Conservation (phyloP, 2,113 vertebrate species). For the Dasypus novemcinctus region DNA sequence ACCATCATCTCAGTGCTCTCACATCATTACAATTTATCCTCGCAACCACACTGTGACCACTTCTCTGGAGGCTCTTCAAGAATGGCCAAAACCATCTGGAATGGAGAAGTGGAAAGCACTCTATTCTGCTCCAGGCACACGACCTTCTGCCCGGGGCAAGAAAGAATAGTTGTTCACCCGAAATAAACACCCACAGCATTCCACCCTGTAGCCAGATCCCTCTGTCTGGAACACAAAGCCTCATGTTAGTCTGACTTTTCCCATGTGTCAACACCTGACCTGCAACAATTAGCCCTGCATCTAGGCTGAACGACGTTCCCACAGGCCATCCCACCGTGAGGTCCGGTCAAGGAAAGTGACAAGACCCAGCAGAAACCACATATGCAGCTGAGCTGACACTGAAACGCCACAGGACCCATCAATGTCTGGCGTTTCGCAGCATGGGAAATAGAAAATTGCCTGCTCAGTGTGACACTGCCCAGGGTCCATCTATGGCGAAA, state of each 20-base stretch:
- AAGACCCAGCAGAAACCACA: background rate
- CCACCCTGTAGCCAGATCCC: background rate
- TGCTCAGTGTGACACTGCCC: background rate
- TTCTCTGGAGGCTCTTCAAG: background rate
- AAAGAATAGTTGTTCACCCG: background rate
- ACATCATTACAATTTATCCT: background rate
- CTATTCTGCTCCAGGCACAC: background rate
- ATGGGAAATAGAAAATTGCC: background rate
- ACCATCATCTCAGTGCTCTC: background rate
- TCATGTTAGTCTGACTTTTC: background rate
- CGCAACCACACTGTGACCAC: background rate
- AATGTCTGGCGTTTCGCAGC: too few species aligned
- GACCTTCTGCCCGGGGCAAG: background rate
- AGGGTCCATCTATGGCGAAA: background rate
- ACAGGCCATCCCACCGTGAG: background rate
- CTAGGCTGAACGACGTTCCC: background rate
- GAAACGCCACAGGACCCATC: fast-evolving
- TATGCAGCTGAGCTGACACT: background rate
- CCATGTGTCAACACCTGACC: background rate
- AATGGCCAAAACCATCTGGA: background rate
- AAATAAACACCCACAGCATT: background rate
- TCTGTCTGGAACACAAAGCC: background rate
- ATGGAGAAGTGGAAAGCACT: background rate
- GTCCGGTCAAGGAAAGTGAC: background rate
- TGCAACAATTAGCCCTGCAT: background rate